Base-by-base conservation (phyloP, 2,888 invertebrate species). In the Scaptomyza caliginosa region DNA sequence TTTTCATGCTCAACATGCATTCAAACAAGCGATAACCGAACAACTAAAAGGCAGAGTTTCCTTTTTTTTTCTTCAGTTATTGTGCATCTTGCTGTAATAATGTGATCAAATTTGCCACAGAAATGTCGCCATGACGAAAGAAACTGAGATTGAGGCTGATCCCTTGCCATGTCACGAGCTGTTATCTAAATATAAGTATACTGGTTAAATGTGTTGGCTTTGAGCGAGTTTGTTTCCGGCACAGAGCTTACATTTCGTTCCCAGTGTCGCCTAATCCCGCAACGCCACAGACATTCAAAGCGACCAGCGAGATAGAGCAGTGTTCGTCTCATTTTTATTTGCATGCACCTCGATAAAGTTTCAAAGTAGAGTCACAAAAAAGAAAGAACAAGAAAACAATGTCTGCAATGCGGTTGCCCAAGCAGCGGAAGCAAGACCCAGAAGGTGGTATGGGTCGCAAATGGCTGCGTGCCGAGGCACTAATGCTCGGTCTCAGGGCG, bases 401-500 rank as follows among this genome's bases (percentile, higher is more conserved):
- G 70, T 48, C 59, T 55, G 13, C 24, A 24, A 26, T 60, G 59
- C 68, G 52, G 65, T 67, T 73, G 63, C 59, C 62, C 46, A 46
- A 43, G 42, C 63, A 45, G 54, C 67, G 59, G 58, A 74, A 43
- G 30, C 42, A 23, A 17, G 17, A 28, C 4, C 16, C 17, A 28
- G 6, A 32, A 21, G 24, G 38, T 21, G 36, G 7, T 4, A 32
- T 10, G n/a, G 4, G 26, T 8, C 2, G 11, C 2, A 38, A n/a
- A 40, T 26, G 54, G 26, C 55, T 84, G 71, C 81, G 81, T 81
- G 81, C 66, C 75, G 51, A 7, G 75, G 64, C 86, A 84, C 87
- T 81, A 81, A 81, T 86, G 60, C 52, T 17, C 8, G 58, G 85
- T 77, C 85, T 81, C 85, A 81, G 68, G 60, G 40, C 76, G 60